Conservation (phyloP, 2,113 vertebrate genomes). For the Pseudopipra pipra region DNA sequence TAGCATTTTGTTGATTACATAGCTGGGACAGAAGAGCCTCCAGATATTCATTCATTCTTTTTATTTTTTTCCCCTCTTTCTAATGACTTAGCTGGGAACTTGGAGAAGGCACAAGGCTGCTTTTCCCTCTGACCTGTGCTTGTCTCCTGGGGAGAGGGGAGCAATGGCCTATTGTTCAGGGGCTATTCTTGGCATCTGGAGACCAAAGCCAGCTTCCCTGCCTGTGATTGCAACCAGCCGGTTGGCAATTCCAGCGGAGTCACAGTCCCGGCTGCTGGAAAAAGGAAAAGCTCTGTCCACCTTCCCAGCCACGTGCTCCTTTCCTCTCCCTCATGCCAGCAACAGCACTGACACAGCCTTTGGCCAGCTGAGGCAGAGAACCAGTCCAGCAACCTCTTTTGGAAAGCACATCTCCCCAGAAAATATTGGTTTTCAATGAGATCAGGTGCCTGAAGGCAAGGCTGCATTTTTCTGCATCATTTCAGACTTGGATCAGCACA, state of each 20-base stretch:
- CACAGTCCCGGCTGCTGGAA: background rate
- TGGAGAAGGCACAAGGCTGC: background rate
- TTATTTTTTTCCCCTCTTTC: background rate
- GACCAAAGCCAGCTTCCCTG: background rate
- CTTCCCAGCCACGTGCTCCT: background rate
- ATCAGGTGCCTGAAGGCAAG: conserved; percentile 9
- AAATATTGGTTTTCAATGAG: background rate
- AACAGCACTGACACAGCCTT: background rate
- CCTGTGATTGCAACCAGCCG: background rate
- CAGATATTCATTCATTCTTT: background rate
- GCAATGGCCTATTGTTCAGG: rapidly evolving
- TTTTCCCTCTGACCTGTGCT: background rate
- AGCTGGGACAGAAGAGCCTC: conserved; percentile 3
- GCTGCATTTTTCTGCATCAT: background rate
- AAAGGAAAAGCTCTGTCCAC: background rate
- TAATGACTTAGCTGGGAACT: background rate
- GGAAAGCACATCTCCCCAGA: background rate
- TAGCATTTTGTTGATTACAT: background rate
- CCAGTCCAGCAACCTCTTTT: background rate
- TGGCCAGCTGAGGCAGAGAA: background rate
- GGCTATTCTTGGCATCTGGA: background rate
- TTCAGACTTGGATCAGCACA: background rate
- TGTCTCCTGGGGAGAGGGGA: background rate
- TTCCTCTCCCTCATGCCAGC: background rate
- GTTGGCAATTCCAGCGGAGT: background rate